A percentile compares a stretch with the other conserved stretches of the same genome.
Evolutionary conservation across 2,888 invertebrate genomes (phyloP).

Genomic region (Nipponacmea schrenckii): DNA sequence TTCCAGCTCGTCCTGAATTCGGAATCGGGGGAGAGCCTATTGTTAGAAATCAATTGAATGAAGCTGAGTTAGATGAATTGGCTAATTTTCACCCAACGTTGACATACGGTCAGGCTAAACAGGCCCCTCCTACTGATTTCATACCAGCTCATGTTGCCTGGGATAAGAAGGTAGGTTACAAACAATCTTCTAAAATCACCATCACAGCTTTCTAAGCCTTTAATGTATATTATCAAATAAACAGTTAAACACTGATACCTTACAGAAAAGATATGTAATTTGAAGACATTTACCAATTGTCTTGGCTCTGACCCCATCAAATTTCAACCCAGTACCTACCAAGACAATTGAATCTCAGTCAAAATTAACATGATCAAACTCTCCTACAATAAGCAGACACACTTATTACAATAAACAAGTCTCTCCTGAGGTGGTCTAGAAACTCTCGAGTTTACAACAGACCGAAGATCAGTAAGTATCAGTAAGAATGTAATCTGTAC

Average conservation of each 20-base stretch:
- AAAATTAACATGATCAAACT: too few relatives aligned
- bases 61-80: conserved; percentile 66
- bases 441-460: too few relatives aligned
- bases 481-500: too few relatives aligned
- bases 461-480: too few relatives aligned
- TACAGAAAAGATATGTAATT: too few relatives aligned
- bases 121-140: conserved; percentile 67
- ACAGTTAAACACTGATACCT: too few relatives aligned
- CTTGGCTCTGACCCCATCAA: not conserved
- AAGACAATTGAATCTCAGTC: not conserved
- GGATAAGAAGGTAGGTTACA: conserved; percentile 66
- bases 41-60: conserved; percentile 61
- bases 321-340: not conserved
- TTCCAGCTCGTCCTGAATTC: conserved; percentile 56
- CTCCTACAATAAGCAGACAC: too few relatives aligned
- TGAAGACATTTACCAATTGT: too few relatives aligned
- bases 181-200: not conserved
- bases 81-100: conserved; percentile 68
- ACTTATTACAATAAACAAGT: too few relatives aligned
- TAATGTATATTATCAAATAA: too few relatives aligned
- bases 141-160: conserved; percentile 68
- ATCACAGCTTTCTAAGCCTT: too few relatives aligned
- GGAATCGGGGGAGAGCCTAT: conserved; percentile 65
- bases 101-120: conserved; percentile 68
- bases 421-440: too few relatives aligned